Percentiles rank a stretch among this genome's conserved stretches.
phyloP scores from a whole-genome alignment of 2,888 invertebrate genomes.

The Meandrusa payeni region DNA sequence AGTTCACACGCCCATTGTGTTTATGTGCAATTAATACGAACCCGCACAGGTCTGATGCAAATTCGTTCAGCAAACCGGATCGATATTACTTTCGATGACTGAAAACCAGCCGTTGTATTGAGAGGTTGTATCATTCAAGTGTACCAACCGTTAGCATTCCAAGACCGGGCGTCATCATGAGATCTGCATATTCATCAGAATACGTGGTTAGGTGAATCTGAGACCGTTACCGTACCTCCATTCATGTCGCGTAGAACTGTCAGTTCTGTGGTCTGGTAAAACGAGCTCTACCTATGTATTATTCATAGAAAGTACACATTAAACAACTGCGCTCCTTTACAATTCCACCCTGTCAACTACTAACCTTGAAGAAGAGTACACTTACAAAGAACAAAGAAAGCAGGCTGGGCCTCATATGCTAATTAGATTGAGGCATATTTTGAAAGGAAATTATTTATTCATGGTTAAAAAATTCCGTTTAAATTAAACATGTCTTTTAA shows the following conservation, averaged over 20 bases:
- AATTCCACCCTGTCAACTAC: constrained; percentile 42
- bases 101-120: constrained; percentile 37
- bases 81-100: constrained; percentile 37
- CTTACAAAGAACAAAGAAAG: constrained; percentile 15
- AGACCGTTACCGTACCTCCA: constrained; percentile 56
- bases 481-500: no score
- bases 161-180: constrained; percentile 57
- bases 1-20: constrained; percentile 31
- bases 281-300: constrained; percentile 43
- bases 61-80: constrained; percentile 37
- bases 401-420: background rate
- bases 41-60: constrained; percentile 40
- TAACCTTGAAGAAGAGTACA: constrained; percentile 37
- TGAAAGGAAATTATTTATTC: no score
- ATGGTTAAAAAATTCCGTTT: no score
- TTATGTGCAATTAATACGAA: constrained; percentile 38
- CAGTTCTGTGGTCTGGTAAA: constrained; percentile 28
- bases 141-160: constrained; percentile 72
- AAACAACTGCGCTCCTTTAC: constrained; percentile 45
- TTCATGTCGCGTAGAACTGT: constrained; percentile 40
- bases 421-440: no score
- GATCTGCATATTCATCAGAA: constrained; percentile 71
- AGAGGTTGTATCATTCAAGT: constrained; percentile 54
- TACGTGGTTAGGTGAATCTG: constrained; percentile 58
- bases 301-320: constrained; percentile 52